Evolutionary conservation across 2,797 vertebrate species (phyloP).

Genomic region (Sparidentex hasta): DNA sequence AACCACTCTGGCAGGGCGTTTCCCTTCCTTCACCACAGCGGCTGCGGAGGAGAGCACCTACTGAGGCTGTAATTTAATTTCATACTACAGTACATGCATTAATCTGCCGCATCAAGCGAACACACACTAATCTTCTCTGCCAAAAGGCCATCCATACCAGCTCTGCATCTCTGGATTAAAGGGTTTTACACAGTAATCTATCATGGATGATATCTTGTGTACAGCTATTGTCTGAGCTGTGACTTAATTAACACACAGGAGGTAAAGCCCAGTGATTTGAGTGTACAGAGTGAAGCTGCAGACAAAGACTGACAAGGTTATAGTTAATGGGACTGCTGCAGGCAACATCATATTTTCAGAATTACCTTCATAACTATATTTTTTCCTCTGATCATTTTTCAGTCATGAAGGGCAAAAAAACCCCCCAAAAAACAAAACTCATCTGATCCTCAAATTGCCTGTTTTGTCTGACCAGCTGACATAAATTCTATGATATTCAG

Average conservation of each 20-base stretch:
- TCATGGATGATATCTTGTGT: constrained; percentile 55
- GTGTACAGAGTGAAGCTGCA: constrained; percentile 5
- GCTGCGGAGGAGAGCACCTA: constrained; percentile 40
- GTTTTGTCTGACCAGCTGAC: not conserved
- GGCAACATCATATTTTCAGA: not conserved
- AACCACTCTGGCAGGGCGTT: constrained; percentile 60
- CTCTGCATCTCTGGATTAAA: constrained; percentile 72
- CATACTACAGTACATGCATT: constrained; percentile 62
- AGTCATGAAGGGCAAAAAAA: not conserved
- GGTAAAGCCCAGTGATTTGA: not conserved
- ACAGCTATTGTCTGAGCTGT: constrained; percentile 50
- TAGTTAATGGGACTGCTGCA: not conserved
- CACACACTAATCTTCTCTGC: constrained; percentile 64
- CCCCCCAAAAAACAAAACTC: no score
- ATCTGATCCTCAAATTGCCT: no score
- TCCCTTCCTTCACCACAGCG: constrained; percentile 34
- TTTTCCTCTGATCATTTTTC: not conserved
- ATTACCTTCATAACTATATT: not conserved
- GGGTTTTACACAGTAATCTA: constrained; percentile 62
- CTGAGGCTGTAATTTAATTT: constrained; percentile 52
- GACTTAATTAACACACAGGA: not conserved
- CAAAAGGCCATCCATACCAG: constrained; percentile 59
- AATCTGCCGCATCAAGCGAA: constrained; percentile 57
- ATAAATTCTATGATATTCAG: not conserved
- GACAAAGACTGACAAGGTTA: constrained; percentile 23